phyloP scores from a whole-genome alignment of 1,140 invertebrate genomes.

The Asobara japonica region DNA sequence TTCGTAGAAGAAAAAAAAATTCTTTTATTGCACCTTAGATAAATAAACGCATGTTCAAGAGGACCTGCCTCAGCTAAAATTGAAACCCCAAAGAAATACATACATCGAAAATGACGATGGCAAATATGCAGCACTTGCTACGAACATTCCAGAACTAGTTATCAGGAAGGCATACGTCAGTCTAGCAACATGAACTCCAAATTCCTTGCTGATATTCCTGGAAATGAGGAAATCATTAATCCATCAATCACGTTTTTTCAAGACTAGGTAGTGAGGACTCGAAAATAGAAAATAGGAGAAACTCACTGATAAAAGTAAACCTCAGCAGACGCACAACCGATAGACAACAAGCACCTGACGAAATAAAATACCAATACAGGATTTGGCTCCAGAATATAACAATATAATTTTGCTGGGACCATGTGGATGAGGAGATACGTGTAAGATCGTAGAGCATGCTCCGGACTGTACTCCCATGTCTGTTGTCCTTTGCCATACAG shows the following conservation, averaged over 20 bases:
- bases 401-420: constrained; percentile 85
- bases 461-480: constrained; percentile 99
- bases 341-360: constrained; percentile 82
- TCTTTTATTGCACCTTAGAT: too few species aligned
- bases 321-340: constrained; percentile 85
- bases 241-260: not conserved
- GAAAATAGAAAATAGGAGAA: not conserved
- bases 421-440: constrained; percentile 89
- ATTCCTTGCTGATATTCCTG: constrained; percentile 87
- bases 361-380: constrained; percentile 92
- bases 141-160: constrained; percentile 92
- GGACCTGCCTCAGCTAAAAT: too few species aligned
- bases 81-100: constrained; percentile 41
- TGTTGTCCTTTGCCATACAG: constrained; percentile 92
- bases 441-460: constrained; percentile 94
- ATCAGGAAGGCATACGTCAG: constrained; percentile 85
- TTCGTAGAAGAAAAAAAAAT: too few species aligned
- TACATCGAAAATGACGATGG: constrained; percentile 95
- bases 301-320: constrained; percentile 94
- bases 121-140: constrained; percentile 87
- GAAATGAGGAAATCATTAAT: constrained; percentile 50
- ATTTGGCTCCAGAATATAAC: constrained; percentile 78
- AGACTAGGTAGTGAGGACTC: not conserved
- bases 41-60: too few species aligned
- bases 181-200: constrained; percentile 88